Conservation (phyloP, 2,797 vertebrate species). For the Mionectes olivaceus region DNA sequence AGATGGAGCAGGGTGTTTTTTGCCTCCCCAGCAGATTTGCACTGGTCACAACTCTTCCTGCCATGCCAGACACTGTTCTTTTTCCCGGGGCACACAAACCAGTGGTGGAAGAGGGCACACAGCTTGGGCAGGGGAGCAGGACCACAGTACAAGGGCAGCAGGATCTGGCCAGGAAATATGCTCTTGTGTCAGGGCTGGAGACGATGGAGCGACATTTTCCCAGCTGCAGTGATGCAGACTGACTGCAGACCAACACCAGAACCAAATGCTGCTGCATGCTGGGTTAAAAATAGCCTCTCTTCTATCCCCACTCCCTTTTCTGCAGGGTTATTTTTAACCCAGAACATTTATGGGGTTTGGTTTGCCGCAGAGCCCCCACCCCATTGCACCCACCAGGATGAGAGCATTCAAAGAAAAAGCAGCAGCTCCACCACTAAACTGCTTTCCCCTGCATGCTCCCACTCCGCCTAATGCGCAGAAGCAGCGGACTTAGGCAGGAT, state of each 20-base stretch:
- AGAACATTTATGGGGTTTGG: background rate
- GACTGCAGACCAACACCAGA: constrained; percentile 38
- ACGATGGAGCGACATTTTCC: background rate
- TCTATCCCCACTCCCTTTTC: constrained; percentile 19
- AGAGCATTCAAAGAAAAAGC: background rate
- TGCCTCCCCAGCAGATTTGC: background rate
- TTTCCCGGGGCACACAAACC: background rate
- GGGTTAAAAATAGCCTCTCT: constrained; percentile 53
- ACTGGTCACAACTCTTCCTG: background rate
- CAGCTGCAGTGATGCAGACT: background rate
- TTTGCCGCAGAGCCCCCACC: constrained; percentile 37
- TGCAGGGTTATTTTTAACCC: constrained; percentile 53
- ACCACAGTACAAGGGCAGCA: background rate
- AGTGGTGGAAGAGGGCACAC: background rate
- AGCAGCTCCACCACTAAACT: background rate
- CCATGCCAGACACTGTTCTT: background rate
- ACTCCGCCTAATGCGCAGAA: background rate
- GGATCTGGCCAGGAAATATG: background rate
- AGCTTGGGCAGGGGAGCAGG: background rate
- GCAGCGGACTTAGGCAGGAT: background rate
- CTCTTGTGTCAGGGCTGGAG: background rate
- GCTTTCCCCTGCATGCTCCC: background rate
- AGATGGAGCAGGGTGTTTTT: background rate
- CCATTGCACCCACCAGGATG: constrained; percentile 1
- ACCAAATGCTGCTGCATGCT: constrained; percentile 10